These are phyloP conservation scores for Nemurella pictetii DNA, from an alignment of 2,888 invertebrate genomes.

Conservation along the genomic window DNA sequence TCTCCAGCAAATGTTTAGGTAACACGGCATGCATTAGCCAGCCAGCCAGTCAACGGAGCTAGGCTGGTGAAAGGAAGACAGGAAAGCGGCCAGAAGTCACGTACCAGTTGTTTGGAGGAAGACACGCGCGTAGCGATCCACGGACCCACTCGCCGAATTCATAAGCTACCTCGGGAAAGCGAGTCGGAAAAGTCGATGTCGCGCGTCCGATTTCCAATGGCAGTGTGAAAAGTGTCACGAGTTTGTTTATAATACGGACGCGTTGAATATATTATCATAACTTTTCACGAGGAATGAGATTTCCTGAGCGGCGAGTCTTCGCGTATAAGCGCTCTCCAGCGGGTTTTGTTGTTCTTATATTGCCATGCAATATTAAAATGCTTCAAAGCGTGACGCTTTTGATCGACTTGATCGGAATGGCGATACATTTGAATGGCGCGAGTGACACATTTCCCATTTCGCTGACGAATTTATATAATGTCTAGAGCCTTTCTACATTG, in stretches of 20 bases:
- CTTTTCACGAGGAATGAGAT: too few relatives aligned
- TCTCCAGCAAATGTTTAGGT: not conserved
- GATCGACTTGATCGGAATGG: not conserved
- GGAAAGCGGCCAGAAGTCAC: not conserved
- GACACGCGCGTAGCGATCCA: not conserved
- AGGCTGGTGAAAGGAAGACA: not conserved
- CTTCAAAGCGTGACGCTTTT: not conserved
- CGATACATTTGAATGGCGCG: not conserved
- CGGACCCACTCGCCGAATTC: not conserved
- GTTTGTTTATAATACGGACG: not conserved
- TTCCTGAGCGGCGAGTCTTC: too few relatives aligned
- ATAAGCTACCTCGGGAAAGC: not conserved
- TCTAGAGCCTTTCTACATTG: not conserved
- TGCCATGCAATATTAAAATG: not conserved
- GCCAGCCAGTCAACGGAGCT: too few relatives aligned
- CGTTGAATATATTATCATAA: not conserved
- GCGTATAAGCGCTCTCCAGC: not conserved
- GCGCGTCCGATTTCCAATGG: not conserved
- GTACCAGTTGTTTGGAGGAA: not conserved
- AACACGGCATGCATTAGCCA: not conserved
- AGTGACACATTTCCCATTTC: not conserved
- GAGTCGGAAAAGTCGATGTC: not conserved
- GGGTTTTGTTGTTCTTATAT: not conserved
- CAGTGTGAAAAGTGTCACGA: too few relatives aligned
- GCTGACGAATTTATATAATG: not conserved